Percentiles rank a stretch among this genome's conserved stretches.
These are phyloP conservation scores for Drosophila ustulata DNA, from an alignment of 2,888 invertebrate genomes.

Conservation along the genomic window DNA sequence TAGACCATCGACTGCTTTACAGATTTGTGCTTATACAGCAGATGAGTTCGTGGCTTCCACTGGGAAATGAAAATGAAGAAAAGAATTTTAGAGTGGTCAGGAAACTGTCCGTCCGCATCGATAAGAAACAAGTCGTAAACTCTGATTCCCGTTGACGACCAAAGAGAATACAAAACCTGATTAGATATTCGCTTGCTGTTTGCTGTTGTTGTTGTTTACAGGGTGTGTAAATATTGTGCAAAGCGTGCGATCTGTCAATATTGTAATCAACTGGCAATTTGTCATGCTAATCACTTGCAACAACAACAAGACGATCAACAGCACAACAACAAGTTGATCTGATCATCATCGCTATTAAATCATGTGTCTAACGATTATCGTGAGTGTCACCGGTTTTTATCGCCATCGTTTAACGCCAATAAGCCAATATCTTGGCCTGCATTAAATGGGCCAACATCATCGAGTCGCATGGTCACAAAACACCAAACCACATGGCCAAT, in stretches of 20 bases:
- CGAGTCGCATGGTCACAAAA: neutral
- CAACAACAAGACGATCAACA: constrained; percentile 8
- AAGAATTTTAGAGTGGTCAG: neutral
- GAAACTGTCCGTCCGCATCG: neutral
- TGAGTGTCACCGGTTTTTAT: neutral
- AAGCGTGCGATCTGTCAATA: constrained; percentile 21
- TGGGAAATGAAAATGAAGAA: too few relatives aligned
- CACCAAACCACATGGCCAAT: constrained; percentile 51
- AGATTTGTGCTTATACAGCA: too few relatives aligned
- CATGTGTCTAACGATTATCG: constrained; percentile 19
- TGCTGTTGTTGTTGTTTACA: neutral
- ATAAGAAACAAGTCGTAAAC: constrained; percentile 20
- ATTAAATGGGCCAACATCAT: constrained; percentile 39
- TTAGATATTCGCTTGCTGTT: constrained; percentile 16
- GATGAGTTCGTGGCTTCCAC: too few relatives aligned
- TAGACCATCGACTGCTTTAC: too few relatives aligned
- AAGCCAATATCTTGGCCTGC: neutral
- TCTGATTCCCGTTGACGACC: constrained; percentile 2
- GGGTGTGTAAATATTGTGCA: constrained; percentile 34
- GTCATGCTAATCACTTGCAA: constrained; percentile 20
- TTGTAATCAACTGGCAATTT: constrained; percentile 15
- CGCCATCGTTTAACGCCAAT: constrained; percentile 2
- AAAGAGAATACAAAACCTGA: neutral
- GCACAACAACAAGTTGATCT: neutral
- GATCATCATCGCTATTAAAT: constrained; percentile 15